Evolutionary conservation across 2,888 invertebrate genomes (phyloP), one percentile per base, ranked within the genome.

Genomic region (Heteromyza rotundicornis): DNA sequence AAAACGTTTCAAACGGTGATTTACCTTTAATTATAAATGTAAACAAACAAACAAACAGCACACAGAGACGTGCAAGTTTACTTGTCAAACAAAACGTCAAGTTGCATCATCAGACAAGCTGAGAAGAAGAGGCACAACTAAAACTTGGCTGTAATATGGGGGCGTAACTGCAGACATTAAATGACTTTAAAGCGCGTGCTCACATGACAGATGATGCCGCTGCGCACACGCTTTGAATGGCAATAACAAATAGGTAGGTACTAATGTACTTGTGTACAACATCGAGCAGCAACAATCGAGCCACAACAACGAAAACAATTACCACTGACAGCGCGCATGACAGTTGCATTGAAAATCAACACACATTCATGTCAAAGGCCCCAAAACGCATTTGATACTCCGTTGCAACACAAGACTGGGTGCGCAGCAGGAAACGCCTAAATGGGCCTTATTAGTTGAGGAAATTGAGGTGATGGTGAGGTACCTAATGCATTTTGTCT

Each of bases 71-170:
- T 12, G 23, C 27, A 22, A 44, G 47, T 47, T 40, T 47, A n/a
- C 40, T 40, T 59, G 58, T 59, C 58, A 59, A 59, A 59, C 58
- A 59, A 59, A 59, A 59, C 58, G 58, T 59, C 51, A 59, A 12
- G 8, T 47, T 47, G 47, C 47, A 47, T n/a, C 40, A 40, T n/a
- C 5, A 40, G 5, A 40, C 40, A 40, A 10, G 16, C 8, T 2
- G 19, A 47, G 47, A 17, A 20, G 14, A n/a, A 40, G 40, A 40
- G 12, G 12, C 20, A 2, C 50, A 50, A 22, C 50, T 44, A 32
- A 40, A n/a, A 40, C 14, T n/a, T 27, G 17, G 52, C 22, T 50
- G 50, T 22, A 49, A 12, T 35, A 27, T 20, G 54, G 54, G 20
- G 54, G 54, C 36, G 55, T 55, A 36, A 36, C 36, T 19, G 53